Base-by-base conservation (phyloP, 2,113 vertebrate species). In the Esox niger region DNA sequence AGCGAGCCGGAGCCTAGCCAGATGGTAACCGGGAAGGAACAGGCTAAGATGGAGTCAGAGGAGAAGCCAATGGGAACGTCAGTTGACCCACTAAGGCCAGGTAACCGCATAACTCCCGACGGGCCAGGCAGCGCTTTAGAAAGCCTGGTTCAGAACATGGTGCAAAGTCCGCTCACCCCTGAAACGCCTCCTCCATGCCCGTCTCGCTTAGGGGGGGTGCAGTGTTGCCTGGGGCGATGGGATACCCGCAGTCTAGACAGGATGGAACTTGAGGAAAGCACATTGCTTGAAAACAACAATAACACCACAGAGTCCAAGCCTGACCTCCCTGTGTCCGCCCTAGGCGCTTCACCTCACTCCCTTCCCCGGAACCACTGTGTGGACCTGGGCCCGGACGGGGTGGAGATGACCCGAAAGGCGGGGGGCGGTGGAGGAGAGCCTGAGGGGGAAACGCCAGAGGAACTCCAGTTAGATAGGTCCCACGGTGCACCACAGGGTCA, bases 231-330 rank as follows among this genome's bases (percentile, higher is more conserved):
- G 63, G 87, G 80, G 0, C 57, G 80, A 29, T 21, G 58, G 0
- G 70, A 87, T 23, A 6, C 62, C 66, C 26, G 66, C 1, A 43
- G 56, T 13, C 13, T 49, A 21, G 61, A 75, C 2, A 60, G 47
- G 3, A 27, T 26, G 6, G 74, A 30, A 63, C 23, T 52, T 2
- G 76, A 82, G 8, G 80, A 80, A 6, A 30, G 46, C 2, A 33
- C 66, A 25, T 2, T 32, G 1, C 59, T 58, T 27, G 82, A 83
- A 62, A 73, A 64, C 52, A 91, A 91, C 87, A 92, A 91, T 81
- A 90, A 88, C 85, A 86, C 63, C 64, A 70, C 60, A 84, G 77
- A 57, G 38, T 17, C 55, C 31, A 77, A 65, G 43, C 64, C 9
- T 17, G 71, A 61, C 15, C 69, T 70, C 20, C 70, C 71, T 15